Evolutionary conservation across 2,113 vertebrate genomes (phyloP), one percentile per base, ranked within the genome.

Genomic region (Chamaetylas fuelleborni): DNA sequence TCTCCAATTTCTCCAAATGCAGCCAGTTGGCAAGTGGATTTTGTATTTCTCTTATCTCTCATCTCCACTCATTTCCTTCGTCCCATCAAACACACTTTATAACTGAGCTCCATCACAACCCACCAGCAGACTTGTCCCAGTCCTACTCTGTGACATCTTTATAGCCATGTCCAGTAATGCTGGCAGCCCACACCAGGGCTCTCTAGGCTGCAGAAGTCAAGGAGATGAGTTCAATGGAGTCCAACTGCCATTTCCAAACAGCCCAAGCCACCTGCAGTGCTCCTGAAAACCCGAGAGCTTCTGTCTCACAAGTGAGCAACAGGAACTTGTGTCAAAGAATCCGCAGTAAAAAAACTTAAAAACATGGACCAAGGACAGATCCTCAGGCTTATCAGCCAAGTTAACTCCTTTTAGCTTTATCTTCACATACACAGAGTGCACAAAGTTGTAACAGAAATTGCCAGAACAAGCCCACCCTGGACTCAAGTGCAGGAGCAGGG

Each of bases 1-100:
- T 3, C 23, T 34, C 23, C 17, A 31, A 4, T 40, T 77, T 77
- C 42, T 81, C 11, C 47, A 62, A 53, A 53, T 29, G 50, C 50
- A 51, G 6, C 12, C 0, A 51, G 6, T 15, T 0, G 0, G 0
- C 57, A 23, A 47, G 29, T 0, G 0, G 20, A 45, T 70, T 82
- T 64, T 34, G 5, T 26, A 65, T 40, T 34, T 26, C 36, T 51
- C 48, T 67, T 31, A 25, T 31, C 54, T 76, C 45, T 43, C 9
- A 19, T 3, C 42, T 43, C 53, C 57, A 25, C 19, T 40, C 9
- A 2, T 51, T 83, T 70, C 22, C 12, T 25, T 40, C 25, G 38
- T 31, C 14, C 33, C 42, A 69, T 47, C 45, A 73, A 66, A 81
- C 16, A 38, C 40, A 25, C 45, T 61, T 45, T 8, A 58, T 13